These are phyloP conservation scores for Diuraphis noxia DNA, from an alignment of 1,140 invertebrate genomes.

Conservation along the genomic window DNA sequence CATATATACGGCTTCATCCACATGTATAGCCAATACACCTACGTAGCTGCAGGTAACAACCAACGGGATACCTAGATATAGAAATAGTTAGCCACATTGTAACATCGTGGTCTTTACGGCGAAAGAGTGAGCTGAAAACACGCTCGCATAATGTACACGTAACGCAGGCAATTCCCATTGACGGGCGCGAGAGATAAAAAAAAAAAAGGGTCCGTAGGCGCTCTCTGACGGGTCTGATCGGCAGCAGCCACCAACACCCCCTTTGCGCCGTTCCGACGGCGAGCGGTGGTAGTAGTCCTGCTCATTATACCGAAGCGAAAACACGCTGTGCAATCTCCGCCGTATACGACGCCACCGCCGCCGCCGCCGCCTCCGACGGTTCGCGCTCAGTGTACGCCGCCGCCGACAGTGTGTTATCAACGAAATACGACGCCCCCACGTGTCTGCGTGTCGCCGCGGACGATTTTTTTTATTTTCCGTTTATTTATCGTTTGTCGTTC, in stretches of 20 bases:
- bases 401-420: constrained; percentile 18
- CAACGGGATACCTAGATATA: too few relatives aligned
- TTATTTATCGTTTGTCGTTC: neutral
- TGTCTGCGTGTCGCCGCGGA: neutral
- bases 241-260: neutral
- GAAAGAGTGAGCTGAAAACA: neutral
- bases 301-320: constrained; percentile 44
- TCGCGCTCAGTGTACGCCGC: constrained; percentile 14
- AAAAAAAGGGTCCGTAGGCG: neutral
- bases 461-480: neutral
- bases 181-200: neutral
- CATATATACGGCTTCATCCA: too few relatives aligned
- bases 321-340: constrained; percentile 42
- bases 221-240: constrained; percentile 40
- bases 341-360: neutral
- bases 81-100: neutral
- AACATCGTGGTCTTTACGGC: neutral
- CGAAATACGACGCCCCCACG: constrained; percentile 13
- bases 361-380: neutral
- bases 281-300: constrained; percentile 37
- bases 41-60: too few relatives aligned
- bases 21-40: too few relatives aligned
- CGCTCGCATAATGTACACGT: neutral
- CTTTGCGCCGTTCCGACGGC: constrained; percentile 7
- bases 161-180: neutral